Evolutionary conservation across 2,797 vertebrate genomes (phyloP).

Genomic region (Anniella stebbinsi): DNA sequence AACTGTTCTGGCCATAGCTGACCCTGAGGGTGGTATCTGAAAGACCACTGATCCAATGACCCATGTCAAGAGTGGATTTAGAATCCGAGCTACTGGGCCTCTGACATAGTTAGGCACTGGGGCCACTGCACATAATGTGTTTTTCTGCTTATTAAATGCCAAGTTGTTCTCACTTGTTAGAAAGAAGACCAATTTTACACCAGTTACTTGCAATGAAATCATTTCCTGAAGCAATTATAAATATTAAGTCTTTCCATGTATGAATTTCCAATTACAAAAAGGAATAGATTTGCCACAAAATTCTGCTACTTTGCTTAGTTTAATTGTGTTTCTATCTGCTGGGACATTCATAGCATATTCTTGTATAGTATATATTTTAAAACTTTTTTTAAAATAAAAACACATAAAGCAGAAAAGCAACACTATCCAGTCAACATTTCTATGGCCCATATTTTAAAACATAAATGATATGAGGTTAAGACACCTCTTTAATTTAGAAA

Average conservation of each 20-base stretch:
- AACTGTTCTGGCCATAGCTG: constrained; percentile 81
- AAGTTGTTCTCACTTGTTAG: constrained; percentile 60
- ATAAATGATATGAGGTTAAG: fast-evolving
- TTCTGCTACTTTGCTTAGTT: constrained; percentile 40
- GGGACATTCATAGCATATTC: constrained; percentile 58
- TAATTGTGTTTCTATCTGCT: constrained; percentile 37
- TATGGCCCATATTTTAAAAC: constrained; percentile 3
- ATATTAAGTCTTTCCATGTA: constrained; percentile 62
- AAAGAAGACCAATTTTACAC: constrained; percentile 64
- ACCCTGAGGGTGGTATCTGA: constrained; percentile 82
- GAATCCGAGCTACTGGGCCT: constrained; percentile 87
- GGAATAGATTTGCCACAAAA: constrained; percentile 45
- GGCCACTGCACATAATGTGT: constrained; percentile 80
- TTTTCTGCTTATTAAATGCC: constrained; percentile 72
- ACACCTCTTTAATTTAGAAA: background rate
- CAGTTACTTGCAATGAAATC: constrained; percentile 63
- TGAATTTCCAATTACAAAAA: constrained; percentile 53
- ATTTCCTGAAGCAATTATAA: constrained; percentile 70
- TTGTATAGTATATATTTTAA: background rate
- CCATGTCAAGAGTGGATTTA: constrained; percentile 91
- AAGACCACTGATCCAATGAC: constrained; percentile 90
- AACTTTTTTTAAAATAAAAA: background rate
- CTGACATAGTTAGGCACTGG: constrained; percentile 80
- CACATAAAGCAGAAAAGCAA: background rate
- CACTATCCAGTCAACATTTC: background rate